Evolutionary conservation across 2,888 invertebrate genomes (phyloP).

Genomic region (Deroplatys truncata): DNA sequence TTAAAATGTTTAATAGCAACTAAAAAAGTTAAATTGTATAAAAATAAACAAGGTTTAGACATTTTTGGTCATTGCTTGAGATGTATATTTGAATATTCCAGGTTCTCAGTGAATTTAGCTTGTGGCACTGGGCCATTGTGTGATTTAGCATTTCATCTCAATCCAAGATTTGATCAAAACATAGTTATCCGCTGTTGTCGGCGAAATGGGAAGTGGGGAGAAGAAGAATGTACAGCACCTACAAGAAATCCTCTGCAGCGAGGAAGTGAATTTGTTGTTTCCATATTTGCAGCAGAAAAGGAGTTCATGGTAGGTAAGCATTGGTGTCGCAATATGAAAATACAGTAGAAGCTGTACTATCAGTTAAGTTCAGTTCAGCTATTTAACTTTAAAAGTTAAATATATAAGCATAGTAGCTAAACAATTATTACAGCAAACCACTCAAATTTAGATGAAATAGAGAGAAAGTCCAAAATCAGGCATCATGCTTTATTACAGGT

Average conservation of each 20-base stretch:
- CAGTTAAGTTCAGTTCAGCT: neutral
- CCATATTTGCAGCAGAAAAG: constrained; percentile 56
- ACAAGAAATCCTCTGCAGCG: constrained; percentile 46
- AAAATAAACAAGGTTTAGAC: too few relatives aligned
- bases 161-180: constrained; percentile 71
- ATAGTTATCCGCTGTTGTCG: constrained; percentile 74
- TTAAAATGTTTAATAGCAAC: too few relatives aligned
- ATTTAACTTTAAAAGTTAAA: too few relatives aligned
- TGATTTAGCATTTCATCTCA: constrained; percentile 74
- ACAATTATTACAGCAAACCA: too few relatives aligned
- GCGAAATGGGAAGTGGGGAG: constrained; percentile 64
- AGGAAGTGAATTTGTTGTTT: constrained; percentile 52
- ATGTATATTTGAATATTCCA: constrained; percentile 36
- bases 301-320: constrained; percentile 31
- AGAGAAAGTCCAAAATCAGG: too few relatives aligned
- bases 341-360: neutral
- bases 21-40: too few relatives aligned
- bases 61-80: neutral
- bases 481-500: too few relatives aligned
- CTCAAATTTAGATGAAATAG: too few relatives aligned
- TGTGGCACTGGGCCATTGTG: constrained; percentile 42
- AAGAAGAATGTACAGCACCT: constrained; percentile 56
- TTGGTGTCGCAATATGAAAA: neutral
- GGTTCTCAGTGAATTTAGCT: constrained; percentile 62
- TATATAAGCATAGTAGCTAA: too few relatives aligned